phyloP scores from a whole-genome alignment of 2,797 vertebrate species.

The Epinephelus coioides region DNA sequence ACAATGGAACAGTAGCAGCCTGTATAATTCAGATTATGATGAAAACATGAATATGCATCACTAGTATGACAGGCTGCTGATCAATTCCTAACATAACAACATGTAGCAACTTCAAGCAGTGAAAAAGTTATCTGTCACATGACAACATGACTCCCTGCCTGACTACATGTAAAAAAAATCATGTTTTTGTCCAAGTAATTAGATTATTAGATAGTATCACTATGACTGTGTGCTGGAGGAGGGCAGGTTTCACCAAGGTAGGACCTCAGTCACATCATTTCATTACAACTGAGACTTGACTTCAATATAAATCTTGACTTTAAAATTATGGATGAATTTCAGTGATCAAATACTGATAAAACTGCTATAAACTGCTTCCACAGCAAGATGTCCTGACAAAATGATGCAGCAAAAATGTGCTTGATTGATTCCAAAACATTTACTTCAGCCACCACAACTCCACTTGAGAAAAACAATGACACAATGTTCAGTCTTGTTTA shows the following conservation, averaged over 20 bases:
- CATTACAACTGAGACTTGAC: not conserved
- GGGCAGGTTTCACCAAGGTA: not conserved
- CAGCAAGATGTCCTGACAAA: not conserved
- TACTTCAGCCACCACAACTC: not conserved
- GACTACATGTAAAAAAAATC: not conserved
- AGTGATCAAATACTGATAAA: not conserved
- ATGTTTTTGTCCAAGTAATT: not conserved
- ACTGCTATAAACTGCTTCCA: not conserved
- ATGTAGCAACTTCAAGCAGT: too few relatives aligned
- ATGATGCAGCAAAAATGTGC: not conserved
- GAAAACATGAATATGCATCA: too few relatives aligned
- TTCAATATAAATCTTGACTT: not conserved
- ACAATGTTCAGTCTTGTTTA: not conserved
- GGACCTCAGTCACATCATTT: not conserved
- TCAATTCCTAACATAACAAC: too few relatives aligned
- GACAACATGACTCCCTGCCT: not conserved
- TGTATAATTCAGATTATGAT: not conserved
- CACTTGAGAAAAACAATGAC: not conserved
- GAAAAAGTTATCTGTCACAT: not conserved
- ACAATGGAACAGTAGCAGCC: conserved; percentile 1
- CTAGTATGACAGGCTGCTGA: too few relatives aligned
- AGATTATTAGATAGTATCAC: not conserved
- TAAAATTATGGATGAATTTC: not conserved
- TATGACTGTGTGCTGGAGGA: not conserved
- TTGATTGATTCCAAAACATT: conserved; percentile 6